Evolutionary conservation across 2,888 invertebrate genomes (phyloP).

Genomic region (Drosophila falleni): DNA sequence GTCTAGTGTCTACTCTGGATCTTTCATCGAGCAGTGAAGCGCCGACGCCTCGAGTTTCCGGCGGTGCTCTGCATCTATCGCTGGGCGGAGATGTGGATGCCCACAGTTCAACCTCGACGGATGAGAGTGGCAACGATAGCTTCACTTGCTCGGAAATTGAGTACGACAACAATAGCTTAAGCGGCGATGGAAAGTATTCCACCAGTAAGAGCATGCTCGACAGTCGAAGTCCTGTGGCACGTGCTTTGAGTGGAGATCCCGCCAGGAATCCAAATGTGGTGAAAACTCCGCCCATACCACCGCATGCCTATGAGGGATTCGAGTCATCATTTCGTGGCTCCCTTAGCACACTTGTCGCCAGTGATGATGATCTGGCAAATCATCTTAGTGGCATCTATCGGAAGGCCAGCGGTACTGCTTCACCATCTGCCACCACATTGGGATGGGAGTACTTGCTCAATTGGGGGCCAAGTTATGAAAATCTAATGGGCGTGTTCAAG

Average conservation of each 20-base stretch:
- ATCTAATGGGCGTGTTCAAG: slow-evolving; percentile 97
- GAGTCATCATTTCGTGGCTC: slow-evolving; percentile 98
- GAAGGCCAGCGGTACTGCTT: slow-evolving; percentile 89
- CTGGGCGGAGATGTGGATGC: slow-evolving; percentile 89
- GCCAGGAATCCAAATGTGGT: slow-evolving; percentile 88
- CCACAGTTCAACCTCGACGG: slow-evolving; percentile 93
- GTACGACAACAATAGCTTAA: slow-evolving; percentile 95
- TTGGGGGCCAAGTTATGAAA: slow-evolving; percentile 98
- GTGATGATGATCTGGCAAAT: slow-evolving; percentile 95
- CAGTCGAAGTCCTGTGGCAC: slow-evolving; percentile 87
- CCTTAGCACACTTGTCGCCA: slow-evolving; percentile 96
- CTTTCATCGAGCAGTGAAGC: slow-evolving; percentile 96
- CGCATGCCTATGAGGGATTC: slow-evolving; percentile 94
- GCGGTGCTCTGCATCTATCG: slow-evolving; percentile 89
- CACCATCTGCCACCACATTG: slow-evolving; percentile 91
- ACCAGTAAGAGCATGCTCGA: slow-evolving; percentile 87
- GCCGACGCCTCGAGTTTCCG: slow-evolving; percentile 90
- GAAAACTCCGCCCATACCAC: slow-evolving; percentile 89
- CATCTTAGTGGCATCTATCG: slow-evolving; percentile 93
- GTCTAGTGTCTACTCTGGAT: slow-evolving; percentile 95
- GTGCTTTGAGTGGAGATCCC: slow-evolving; percentile 86
- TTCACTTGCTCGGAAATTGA: slow-evolving; percentile 99
- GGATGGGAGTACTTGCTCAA: slow-evolving; percentile 98
- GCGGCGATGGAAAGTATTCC: slow-evolving; percentile 91
- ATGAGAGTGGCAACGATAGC: slow-evolving; percentile 98